Percentiles rank a stretch among this genome's conserved stretches.
Conservation (phyloP, 2,888 invertebrate genomes). For the Heteromurus nitidus region DNA sequence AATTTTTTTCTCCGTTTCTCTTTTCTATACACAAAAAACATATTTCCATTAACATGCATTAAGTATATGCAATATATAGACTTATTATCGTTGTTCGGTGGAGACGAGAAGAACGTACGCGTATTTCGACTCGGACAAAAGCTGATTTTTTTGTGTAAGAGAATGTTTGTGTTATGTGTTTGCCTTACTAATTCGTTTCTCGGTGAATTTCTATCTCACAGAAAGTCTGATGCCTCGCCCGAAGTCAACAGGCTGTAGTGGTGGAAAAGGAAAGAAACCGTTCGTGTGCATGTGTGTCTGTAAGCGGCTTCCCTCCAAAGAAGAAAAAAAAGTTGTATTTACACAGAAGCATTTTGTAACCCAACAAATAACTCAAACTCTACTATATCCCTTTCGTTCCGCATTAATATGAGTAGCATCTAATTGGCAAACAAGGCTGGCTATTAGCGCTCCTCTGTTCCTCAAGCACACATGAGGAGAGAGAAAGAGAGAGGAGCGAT, state of each 20-base stretch:
- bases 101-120: too few species aligned
- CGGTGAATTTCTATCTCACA: slow-evolving; percentile 23
- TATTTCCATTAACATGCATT: too few species aligned
- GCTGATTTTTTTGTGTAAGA: neutral
- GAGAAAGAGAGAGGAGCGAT: neutral
- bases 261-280: neutral
- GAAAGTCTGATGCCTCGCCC: slow-evolving; percentile 46
- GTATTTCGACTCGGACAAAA: neutral
- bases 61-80: too few species aligned
- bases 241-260: slow-evolving; percentile 60
- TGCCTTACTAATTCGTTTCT: slow-evolving; percentile 33
- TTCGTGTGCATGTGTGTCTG: neutral
- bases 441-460: slow-evolving; percentile 21
- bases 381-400: neutral
- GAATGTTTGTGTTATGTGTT: slow-evolving; percentile 12
- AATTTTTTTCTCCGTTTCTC: too few species aligned
- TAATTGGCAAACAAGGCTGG: slow-evolving; percentile 53
- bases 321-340: neutral
- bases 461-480: neutral
- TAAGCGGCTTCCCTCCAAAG: too few species aligned
- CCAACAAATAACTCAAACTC: neutral
- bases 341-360: neutral
- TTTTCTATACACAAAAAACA: too few species aligned
- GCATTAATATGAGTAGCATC: neutral
- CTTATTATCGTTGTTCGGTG: too few species aligned